Evolutionary conservation across 2,888 invertebrate genomes (phyloP).

Genomic region (Polymixis lichenea): DNA sequence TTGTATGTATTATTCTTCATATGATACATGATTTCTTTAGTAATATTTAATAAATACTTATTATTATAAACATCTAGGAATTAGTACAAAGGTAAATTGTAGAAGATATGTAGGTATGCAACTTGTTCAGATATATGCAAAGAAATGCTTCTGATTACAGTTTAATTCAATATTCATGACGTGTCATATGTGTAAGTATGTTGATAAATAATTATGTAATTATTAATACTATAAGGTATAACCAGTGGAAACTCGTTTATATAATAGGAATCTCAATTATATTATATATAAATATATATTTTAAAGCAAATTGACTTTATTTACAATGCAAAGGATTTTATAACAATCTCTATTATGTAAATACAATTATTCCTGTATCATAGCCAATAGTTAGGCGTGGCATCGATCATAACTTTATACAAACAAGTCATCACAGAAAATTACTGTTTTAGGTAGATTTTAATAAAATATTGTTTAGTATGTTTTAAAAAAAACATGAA

Average conservation of each 20-base stretch:
- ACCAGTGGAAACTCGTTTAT: constrained; percentile 29
- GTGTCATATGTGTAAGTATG: constrained; percentile 1
- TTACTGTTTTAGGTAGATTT: background rate
- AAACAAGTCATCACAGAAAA: constrained; percentile 1
- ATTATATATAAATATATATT: constrained; percentile 3
- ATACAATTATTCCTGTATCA: constrained; percentile 60
- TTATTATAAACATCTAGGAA: constrained; percentile 53
- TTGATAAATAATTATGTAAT: constrained; percentile 20
- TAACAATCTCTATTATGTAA: constrained; percentile 36
- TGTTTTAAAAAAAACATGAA: constrained; percentile 13
- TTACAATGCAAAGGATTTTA: constrained; percentile 55
- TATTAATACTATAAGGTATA: constrained; percentile 27
- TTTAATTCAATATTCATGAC: background rate
- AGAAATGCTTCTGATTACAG: constrained; percentile 29
- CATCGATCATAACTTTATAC: constrained; percentile 35
- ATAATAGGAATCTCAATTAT: constrained; percentile 26
- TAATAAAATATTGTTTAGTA: background rate
- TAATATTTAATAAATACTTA: constrained; percentile 53
- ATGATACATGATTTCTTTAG: constrained; percentile 30
- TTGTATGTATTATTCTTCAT: constrained; percentile 43
- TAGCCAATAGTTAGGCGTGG: constrained; percentile 46
- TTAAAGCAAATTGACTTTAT: constrained; percentile 47
- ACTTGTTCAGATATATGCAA: constrained; percentile 39
- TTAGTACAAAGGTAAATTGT: constrained; percentile 60
- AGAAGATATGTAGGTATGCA: constrained; percentile 64